Percentiles rank a stretch among this genome's conserved stretches.
These are phyloP conservation scores for Coremacera marginata DNA, from an alignment of 2,888 invertebrate species.

Conservation along the genomic window DNA sequence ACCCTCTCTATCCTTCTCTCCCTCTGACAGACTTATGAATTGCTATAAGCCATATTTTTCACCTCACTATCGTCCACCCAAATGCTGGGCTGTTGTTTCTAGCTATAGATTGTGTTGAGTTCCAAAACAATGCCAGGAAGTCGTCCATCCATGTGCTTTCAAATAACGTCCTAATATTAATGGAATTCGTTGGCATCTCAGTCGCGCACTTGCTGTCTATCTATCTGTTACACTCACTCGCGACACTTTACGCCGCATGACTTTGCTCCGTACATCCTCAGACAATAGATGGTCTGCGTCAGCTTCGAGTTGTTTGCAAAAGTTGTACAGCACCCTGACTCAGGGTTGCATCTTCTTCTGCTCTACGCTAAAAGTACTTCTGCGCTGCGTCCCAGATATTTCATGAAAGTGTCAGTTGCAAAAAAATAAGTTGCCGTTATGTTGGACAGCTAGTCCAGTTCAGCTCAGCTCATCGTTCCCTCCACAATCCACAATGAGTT, in stretches of 20 bases:
- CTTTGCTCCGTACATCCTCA: background rate
- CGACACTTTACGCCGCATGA: background rate
- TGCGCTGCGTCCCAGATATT: conserved; percentile 43
- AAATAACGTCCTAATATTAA: conserved; percentile 27
- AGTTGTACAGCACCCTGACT: background rate
- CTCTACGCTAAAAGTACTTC: conserved; percentile 15
- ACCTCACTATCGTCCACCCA: background rate
- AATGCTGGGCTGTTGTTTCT: background rate
- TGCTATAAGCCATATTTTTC: background rate
- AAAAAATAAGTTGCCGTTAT: conserved; percentile 49
- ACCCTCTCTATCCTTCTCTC: background rate
- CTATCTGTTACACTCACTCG: conserved; percentile 1
- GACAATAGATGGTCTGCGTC: background rate
- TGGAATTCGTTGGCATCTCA: conserved; percentile 19
- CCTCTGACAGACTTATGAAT: background rate
- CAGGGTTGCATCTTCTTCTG: conserved; percentile 19
- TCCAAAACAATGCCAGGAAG: conserved; percentile 11
- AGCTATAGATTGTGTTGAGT: conserved; percentile 8
- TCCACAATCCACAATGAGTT: background rate
- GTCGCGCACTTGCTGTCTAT: background rate
- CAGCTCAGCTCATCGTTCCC: conserved; percentile 37
- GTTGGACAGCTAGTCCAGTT: conserved; percentile 18
- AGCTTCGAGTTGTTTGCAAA: background rate
- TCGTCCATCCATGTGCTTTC: conserved; percentile 26
- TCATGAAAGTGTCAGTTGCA: conserved; percentile 52